These are phyloP conservation scores for Protophormia terraenovae DNA, from an alignment of 2,888 invertebrate genomes.

Conservation along the genomic window DNA sequence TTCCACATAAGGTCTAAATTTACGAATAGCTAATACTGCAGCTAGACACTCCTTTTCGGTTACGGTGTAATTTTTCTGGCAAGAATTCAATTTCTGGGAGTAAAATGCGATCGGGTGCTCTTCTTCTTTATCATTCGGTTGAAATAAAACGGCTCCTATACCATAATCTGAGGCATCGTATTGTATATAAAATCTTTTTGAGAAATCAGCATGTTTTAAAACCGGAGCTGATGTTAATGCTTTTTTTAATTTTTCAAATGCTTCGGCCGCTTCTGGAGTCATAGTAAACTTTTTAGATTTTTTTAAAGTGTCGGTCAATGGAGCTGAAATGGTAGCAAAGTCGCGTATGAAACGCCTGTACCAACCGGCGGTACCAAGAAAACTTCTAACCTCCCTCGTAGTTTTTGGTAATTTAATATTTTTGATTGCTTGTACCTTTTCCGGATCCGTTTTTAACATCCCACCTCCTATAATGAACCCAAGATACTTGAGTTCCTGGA, in stretches of 20 bases:
- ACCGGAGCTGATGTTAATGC: conserved; percentile 21
- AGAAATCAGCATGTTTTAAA: conserved; percentile 8
- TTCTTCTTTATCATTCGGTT: not conserved
- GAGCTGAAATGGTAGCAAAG: not conserved
- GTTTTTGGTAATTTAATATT: not conserved
- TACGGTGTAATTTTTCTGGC: not conserved
- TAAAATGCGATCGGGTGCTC: conserved; percentile 3
- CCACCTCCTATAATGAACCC: conserved; percentile 21
- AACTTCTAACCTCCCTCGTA: not conserved
- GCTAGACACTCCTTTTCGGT: not conserved
- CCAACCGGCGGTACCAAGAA: not conserved
- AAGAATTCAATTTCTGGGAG: not conserved
- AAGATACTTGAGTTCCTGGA: conserved; percentile 12
- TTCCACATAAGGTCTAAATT: not conserved
- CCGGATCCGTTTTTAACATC: conserved; percentile 10
- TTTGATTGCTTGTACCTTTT: not conserved
- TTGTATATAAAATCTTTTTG: conserved; percentile 2
- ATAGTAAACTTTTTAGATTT: not conserved
- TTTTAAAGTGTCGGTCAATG: not conserved
- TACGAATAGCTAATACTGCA: not conserved
- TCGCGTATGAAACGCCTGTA: not conserved
- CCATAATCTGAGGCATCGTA: conserved; percentile 7
- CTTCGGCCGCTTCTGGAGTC: not conserved
- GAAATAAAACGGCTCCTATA: not conserved
- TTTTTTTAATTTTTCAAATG: conserved; percentile 23